Evolutionary conservation across 2,797 vertebrate genomes (phyloP), one percentile per base, ranked within the genome.

Genomic region (Phylloscopus collybita): DNA sequence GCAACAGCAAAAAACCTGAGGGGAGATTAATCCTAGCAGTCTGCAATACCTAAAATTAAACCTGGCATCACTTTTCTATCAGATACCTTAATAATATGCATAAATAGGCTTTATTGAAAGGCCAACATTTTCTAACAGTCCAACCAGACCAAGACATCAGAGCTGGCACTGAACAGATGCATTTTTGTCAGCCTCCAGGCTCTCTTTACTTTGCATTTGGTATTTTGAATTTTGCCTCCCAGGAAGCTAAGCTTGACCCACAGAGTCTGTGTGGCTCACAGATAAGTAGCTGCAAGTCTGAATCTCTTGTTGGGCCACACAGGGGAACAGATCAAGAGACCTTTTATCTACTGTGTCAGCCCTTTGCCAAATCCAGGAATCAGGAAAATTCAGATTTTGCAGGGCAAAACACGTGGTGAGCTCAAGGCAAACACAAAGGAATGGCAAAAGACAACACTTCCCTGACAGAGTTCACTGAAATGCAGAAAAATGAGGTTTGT

Each of bases 401-500:
- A 71, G 21, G n/a, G 36, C 49, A 92, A 51, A 88, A 69, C 17
- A 72, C 44, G 18, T 4, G 56, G 64, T 25, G 80, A 87, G 65
- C 70, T 93, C 62, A 67, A 67, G 80, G 75, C 84, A 73, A 92
- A 47, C 56, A 62, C 40, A 61, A 88, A 79, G 16, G 56, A 67
- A 87, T 73, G 47, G 87, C 61, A 81, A 70, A 87, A 70, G 75
- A 81, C 64, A 87, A 57, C 34, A 32, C 26, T 79, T 60, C 23
- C 62, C 75, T 80, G 76, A 65, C 3, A 69, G 72, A 65, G 62
- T 38, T 90, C 92, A 86, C 51, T 42, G 83, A 92, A 94, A 93
- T 23, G 45, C 74, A 81, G 44, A 74, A 82, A 89, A 93, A 80
- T 32, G 40, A 87, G 57, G 74, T 93, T 95, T 72, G 74, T 82